Evolutionary conservation across 2,888 invertebrate genomes (phyloP), one percentile per base, ranked within the genome.

Genomic region (Meloe dianella): DNA sequence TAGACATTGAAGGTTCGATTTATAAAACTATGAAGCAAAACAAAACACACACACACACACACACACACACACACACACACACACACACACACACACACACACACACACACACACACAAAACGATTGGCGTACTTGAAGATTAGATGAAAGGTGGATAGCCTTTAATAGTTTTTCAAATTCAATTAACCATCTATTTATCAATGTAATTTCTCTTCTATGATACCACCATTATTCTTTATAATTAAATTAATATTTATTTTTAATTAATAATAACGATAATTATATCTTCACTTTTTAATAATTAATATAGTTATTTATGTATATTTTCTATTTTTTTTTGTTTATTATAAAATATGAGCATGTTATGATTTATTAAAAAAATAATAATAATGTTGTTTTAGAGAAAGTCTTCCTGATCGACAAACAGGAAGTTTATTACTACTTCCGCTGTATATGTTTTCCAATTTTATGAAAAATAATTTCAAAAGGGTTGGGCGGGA

Each of bases 71-170:
- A n/a, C n/a, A n/a, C n/a, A n/a, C n/a, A n/a, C n/a, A n/a, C n/a
- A n/a, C n/a, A n/a, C n/a, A n/a, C n/a, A n/a, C n/a, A n/a, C n/a
- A n/a, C n/a, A n/a, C n/a, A n/a, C n/a, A n/a, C n/a, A n/a, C n/a
- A n/a, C n/a, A n/a, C n/a, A n/a, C n/a, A n/a, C n/a, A n/a, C n/a
- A n/a, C n/a, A n/a, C n/a, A n/a, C n/a, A n/a, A n/a, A n/a, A n/a
- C n/a, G n/a, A n/a, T n/a, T 41, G 12, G 35, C 17, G 20, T 47
- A 47, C 47, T 47, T 47, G 47, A 47, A 17, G 20, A 47, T 47
- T 47, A 47, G 47, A 47, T 47, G 47, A 47, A 47, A 47, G 47
- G 47, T 47, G 47, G 47, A 47, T 20, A 47, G 47, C 47, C 47
- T 47, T 47, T 47, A 8, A 47, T 47, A 47, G 47, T 47, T 47